These are phyloP conservation scores for Uria lomvia DNA, from an alignment of 2,113 vertebrate species.

Conservation along the genomic window DNA sequence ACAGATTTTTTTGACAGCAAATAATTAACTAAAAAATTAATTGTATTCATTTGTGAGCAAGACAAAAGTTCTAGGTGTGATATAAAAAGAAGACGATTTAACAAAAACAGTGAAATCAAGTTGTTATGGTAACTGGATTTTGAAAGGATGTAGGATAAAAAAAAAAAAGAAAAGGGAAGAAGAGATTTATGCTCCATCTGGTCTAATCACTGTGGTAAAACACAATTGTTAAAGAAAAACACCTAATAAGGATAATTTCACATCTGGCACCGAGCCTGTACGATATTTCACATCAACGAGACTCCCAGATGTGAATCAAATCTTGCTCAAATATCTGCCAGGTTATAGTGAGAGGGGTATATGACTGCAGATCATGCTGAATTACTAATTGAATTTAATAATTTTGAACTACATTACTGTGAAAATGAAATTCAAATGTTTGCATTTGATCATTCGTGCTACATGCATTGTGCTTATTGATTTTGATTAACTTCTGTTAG, in stretches of 20 bases:
- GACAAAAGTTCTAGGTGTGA: slow-evolving; percentile 33
- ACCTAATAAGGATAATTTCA: slow-evolving; percentile 64
- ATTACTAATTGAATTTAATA: slow-evolving; percentile 8
- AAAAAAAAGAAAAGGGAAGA: neutral
- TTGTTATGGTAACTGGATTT: slow-evolving; percentile 69
- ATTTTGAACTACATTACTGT: neutral
- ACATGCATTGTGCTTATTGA: neutral
- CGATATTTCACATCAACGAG: slow-evolving; percentile 61
- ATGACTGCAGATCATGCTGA: neutral
- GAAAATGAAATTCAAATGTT: slow-evolving; percentile 9
- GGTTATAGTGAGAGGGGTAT: neutral
- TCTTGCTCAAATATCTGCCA: slow-evolving; percentile 3
- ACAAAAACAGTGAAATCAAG: slow-evolving; percentile 47
- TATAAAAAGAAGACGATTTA: slow-evolving; percentile 47
- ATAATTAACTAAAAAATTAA: slow-evolving; percentile 25
- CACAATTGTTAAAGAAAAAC: slow-evolving; percentile 48
- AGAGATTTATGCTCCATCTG: slow-evolving; percentile 55
- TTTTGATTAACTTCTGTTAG: slow-evolving; percentile 1
- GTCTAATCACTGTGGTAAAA: slow-evolving; percentile 61
- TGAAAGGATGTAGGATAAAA: slow-evolving; percentile 13
- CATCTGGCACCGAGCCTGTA: slow-evolving; percentile 54
- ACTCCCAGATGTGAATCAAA: slow-evolving; percentile 41
- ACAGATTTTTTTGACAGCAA: slow-evolving; percentile 43
- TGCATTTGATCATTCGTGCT: neutral
- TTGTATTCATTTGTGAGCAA: neutral